Percentiles rank a stretch among this genome's conserved stretches.
These are phyloP conservation scores for Aviceda subcristata DNA, from an alignment of 2,113 vertebrate genomes.

Conservation along the genomic window DNA sequence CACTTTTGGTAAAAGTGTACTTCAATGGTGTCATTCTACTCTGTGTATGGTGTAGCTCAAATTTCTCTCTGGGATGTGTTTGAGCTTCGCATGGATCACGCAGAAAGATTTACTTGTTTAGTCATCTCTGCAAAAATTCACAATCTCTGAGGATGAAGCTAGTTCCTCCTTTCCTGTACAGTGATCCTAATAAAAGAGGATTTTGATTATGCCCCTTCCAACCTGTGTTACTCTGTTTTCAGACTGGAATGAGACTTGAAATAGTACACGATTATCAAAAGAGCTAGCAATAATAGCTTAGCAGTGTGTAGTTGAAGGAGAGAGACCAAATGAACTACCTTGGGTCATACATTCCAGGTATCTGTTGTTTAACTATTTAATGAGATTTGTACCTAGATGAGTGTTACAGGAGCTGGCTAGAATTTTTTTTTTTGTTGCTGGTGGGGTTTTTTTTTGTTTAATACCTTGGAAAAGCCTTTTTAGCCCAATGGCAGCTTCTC, in stretches of 20 bases:
- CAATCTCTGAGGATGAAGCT: background rate
- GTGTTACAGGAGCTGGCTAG: background rate
- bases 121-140: background rate
- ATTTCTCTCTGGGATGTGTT: background rate
- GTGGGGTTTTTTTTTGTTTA: no score
- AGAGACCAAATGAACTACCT: background rate
- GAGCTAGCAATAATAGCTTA: no score
- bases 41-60: background rate
- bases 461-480: background rate
- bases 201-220: background rate
- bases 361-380: background rate
- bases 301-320: background rate
- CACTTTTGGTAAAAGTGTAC: background rate
- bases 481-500: background rate
- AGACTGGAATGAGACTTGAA: background rate
- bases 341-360: background rate
- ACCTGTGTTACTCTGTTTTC: background rate
- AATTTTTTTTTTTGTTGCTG: background rate
- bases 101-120: no score
- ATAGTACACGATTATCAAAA: no score
- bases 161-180: background rate
- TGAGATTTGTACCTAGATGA: background rate
- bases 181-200: background rate
- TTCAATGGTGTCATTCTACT: accelerated
- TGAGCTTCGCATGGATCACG: background rate